Evolutionary conservation across 2,888 invertebrate genomes (phyloP), one percentile per base, ranked within the genome.

Genomic region (Agrotis ipsilon): DNA sequence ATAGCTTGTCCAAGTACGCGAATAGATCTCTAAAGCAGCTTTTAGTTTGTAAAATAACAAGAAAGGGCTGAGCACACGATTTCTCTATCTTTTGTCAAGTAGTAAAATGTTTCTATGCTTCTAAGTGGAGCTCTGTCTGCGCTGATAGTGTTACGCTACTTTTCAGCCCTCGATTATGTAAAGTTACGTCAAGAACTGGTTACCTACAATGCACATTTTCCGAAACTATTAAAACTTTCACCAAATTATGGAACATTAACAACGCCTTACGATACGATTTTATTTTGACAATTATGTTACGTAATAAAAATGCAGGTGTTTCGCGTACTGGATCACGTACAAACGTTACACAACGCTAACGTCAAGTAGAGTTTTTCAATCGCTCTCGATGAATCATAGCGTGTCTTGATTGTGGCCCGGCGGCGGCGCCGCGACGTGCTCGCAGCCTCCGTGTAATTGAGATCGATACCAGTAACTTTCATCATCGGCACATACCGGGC

Each of bases 201-300:
- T 73, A 70, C 82, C 82, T 81, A 76, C 64, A 84, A 83, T 74
- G 80, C 80, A 75, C 76, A 85, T 81, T 85, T 83, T 74, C 72
- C 54, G 72, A 72, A 75, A 72, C 84, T 80, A 85, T 80, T 81
- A 72, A 82, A 88, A 94, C 95, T 95, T 95, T 95, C 95, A 92
- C 94, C 88, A 89, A 91, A 91, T 92, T 92, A 89, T 88, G 88
- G 90, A 90, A 88, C 86, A 87, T 87, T 87, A 87, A 88, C 85
- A 85, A 88, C 86, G 80, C 74, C 88, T 90, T 88, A 88, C 88
- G 89, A 85, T 92, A 89, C 91, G 87, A 91, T 93, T 93, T 92
- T 92, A 93, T 94, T 94, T 94, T 92, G 90, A 89, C 93, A 93
- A 95, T 95, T 94, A 93, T 83, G 91, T 95, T 95, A 91, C 93